Percentiles rank a stretch among this genome's conserved stretches.
These are phyloP conservation scores for Percopsis transmontana DNA, from an alignment of 2,113 vertebrate species.

Conservation along the genomic window DNA sequence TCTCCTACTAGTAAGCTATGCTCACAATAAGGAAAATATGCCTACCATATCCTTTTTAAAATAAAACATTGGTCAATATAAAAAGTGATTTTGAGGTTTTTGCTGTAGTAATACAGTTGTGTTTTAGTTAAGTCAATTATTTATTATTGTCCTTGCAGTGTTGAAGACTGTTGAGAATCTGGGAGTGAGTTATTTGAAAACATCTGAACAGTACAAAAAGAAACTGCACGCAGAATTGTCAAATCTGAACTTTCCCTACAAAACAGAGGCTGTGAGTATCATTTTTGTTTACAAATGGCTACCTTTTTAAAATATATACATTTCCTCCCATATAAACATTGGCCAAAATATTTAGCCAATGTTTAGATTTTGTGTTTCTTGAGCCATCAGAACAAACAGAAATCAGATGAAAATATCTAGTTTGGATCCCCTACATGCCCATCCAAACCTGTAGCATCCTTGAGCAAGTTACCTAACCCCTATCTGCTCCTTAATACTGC, in stretches of 20 bases:
- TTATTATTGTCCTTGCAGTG: constrained; percentile 73
- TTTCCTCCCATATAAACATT: not conserved
- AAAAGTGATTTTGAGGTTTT: too few species aligned
- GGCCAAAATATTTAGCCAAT: not conserved
- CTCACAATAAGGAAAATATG: not conserved
- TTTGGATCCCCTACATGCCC: too few species aligned
- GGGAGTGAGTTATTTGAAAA: constrained; percentile 84
- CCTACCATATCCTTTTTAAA: not conserved
- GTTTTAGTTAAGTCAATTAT: not conserved
- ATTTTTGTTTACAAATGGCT: not conserved
- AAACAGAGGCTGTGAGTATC: constrained; percentile 67
- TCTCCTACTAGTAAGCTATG: not conserved
- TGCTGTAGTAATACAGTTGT: not conserved
- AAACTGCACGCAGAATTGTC: constrained; percentile 79
- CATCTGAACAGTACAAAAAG: constrained; percentile 65
- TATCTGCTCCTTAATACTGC: too few species aligned
- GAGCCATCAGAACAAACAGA: too few species aligned
- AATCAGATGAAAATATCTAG: too few species aligned
- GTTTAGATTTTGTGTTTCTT: too few species aligned
- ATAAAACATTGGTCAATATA: not conserved
- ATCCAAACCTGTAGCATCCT: too few species aligned
- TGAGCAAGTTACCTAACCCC: too few species aligned
- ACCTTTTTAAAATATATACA: too few species aligned
- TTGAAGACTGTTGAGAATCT: constrained; percentile 90
- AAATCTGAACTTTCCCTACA: constrained; percentile 84